These are phyloP conservation scores for Drymodes brunneopygia DNA, from an alignment of 2,113 vertebrate genomes.

Conservation along the genomic window DNA sequence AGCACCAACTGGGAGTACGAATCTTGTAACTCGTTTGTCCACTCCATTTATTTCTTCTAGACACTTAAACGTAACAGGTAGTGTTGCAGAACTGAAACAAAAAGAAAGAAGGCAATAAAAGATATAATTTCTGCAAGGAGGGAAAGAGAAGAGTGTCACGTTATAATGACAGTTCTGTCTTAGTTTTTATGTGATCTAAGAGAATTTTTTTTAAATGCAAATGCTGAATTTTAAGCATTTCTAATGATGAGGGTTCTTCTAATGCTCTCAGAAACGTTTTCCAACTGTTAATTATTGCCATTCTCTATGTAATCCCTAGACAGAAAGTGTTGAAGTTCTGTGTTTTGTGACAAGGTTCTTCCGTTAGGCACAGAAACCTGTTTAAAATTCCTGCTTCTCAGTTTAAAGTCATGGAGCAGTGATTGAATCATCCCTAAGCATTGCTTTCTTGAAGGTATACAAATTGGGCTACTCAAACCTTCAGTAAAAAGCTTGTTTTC, in stretches of 20 bases:
- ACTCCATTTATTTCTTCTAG: slow-evolving; percentile 92
- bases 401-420: not conserved
- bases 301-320: not conserved
- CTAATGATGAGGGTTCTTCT: not conserved
- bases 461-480: not conserved
- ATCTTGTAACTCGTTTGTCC: slow-evolving; percentile 93
- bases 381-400: rapidly evolving
- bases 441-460: not conserved
- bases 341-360: not conserved
- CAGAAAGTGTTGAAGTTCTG: not conserved
- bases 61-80: slow-evolving; percentile 95
- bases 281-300: not conserved
- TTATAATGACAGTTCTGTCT: not conserved
- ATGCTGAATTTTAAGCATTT: not conserved
- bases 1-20: slow-evolving; percentile 92
- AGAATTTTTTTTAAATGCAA: not conserved
- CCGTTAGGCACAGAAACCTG: not conserved
- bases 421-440: not conserved
- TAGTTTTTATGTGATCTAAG: not conserved
- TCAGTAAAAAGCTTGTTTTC: not conserved
- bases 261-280: not conserved
- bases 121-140: not conserved
- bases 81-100: slow-evolving; percentile 84
- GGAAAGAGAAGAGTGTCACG: rapidly evolving
- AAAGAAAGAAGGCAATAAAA: not conserved